Percentiles rank a stretch among this genome's conserved stretches.
These are phyloP conservation scores for Hetaerina americana DNA, from an alignment of 1,140 invertebrate species.

Conservation along the genomic window DNA sequence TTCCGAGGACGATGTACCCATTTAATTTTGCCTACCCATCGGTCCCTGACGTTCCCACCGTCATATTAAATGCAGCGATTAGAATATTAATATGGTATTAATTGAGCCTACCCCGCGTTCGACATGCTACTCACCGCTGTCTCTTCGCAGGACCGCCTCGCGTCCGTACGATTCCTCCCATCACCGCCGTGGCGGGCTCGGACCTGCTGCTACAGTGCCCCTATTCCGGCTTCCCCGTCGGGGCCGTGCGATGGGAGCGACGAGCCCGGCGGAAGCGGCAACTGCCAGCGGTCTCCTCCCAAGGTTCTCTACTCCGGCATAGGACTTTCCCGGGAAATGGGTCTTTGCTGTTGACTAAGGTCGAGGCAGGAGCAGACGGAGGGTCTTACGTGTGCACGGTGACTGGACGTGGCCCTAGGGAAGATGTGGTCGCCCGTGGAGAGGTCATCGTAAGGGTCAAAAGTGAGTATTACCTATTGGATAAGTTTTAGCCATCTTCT, in stretches of 20 bases:
- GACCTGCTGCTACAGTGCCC: constrained; percentile 34
- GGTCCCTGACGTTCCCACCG: too few relatives aligned
- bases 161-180: constrained; percentile 33
- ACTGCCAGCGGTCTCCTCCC: constrained; percentile 36
- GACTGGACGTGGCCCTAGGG: constrained; percentile 21
- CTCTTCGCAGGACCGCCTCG: constrained; percentile 32
- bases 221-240: constrained; percentile 38
- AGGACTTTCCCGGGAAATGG: constrained; percentile 25
- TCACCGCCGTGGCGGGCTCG: constrained; percentile 38
- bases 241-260: constrained; percentile 35
- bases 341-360: constrained; percentile 29
- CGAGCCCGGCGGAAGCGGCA: constrained; percentile 18
- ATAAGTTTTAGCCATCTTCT: too few relatives aligned
- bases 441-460: not conserved
- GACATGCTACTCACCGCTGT: too few relatives aligned
- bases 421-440: not conserved
- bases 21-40: too few relatives aligned
- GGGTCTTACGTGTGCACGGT: constrained; percentile 34
- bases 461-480: too few relatives aligned
- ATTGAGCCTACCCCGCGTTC: too few relatives aligned
- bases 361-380: constrained; percentile 30
- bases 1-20: too few relatives aligned
- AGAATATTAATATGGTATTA: too few relatives aligned
- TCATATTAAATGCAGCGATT: too few relatives aligned
- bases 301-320: constrained; percentile 20